phyloP scores from a whole-genome alignment of 2,113 vertebrate genomes.

The Clarias magur region DNA sequence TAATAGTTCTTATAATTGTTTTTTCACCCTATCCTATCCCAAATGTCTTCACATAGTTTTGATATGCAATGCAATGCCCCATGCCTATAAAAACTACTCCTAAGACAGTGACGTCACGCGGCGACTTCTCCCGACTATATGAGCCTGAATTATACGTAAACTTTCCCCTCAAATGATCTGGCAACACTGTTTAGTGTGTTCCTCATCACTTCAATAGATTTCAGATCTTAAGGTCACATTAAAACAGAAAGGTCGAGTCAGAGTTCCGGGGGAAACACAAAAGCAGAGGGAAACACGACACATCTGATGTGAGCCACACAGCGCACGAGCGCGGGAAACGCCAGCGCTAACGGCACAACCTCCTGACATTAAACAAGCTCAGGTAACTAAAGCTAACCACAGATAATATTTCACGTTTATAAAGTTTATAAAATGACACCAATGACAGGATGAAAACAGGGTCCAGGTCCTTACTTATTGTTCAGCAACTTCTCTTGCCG shows the following conservation, averaged over 20 bases:
- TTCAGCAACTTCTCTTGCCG: conserved; percentile 84
- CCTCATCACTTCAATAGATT: background rate
- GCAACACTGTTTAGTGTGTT: background rate
- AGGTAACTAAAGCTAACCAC: background rate
- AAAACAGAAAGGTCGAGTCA: too few species aligned
- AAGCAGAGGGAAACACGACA: too few species aligned
- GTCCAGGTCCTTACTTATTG: conserved; percentile 75
- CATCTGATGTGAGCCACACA: too few species aligned
- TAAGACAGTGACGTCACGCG: background rate
- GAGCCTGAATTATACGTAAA: background rate
- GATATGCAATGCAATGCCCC: background rate
- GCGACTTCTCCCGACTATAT: background rate
- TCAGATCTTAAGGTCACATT: background rate
- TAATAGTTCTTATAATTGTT: background rate
- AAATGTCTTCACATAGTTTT: background rate
- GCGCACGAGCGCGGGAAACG: background rate
- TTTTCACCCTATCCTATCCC: background rate
- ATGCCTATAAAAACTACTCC: background rate
- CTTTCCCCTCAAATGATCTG: background rate
- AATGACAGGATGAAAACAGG: background rate
- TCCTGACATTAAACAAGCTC: background rate
- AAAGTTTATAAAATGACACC: too few species aligned
- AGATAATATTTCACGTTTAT: background rate
- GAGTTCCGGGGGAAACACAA: too few species aligned
- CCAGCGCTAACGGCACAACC: background rate